Conservation (phyloP, 2,888 invertebrate genomes). For the Spilosoma lubricipeda region DNA sequence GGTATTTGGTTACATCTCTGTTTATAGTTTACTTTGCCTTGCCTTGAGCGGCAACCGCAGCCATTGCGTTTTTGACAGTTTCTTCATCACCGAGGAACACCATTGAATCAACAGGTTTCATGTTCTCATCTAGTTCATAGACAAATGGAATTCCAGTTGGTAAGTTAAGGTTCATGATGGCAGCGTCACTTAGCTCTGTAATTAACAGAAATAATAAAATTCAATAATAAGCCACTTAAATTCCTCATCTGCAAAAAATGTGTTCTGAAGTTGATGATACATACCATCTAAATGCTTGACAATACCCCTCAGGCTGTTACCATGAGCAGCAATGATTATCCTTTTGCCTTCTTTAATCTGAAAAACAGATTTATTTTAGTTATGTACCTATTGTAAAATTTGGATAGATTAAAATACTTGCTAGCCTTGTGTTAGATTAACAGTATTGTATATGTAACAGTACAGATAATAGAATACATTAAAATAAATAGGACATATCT, state of each 20-base stretch:
- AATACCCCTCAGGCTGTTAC: conserved; percentile 94
- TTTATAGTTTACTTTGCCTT: conserved; percentile 87
- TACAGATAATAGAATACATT: no score
- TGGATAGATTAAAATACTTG: not conserved
- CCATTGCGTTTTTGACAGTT: conserved; percentile 91
- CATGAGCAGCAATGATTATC: conserved; percentile 94
- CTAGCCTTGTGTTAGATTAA: no score
- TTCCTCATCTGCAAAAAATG: not conserved
- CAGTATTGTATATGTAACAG: no score
- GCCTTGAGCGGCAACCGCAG: conserved; percentile 92
- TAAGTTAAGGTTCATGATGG: conserved; percentile 91
- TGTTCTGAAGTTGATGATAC: conserved; percentile 47
- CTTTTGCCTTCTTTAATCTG: conserved; percentile 92
- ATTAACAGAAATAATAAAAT: conserved; percentile 12
- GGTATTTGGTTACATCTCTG: conserved; percentile 25
- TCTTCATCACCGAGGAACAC: conserved; percentile 92
- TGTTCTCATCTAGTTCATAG: conserved; percentile 90
- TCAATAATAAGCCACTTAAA: not conserved
- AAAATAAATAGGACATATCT: no score
- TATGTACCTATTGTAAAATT: not conserved
- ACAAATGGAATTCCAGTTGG: conserved; percentile 94
- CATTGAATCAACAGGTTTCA: conserved; percentile 90
- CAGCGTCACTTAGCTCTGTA: conserved; percentile 89
- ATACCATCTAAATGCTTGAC: conserved; percentile 94
- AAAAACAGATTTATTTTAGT: conserved; percentile 53